phyloP scores from a whole-genome alignment of 2,113 vertebrate species.

The Rallus limicola region DNA sequence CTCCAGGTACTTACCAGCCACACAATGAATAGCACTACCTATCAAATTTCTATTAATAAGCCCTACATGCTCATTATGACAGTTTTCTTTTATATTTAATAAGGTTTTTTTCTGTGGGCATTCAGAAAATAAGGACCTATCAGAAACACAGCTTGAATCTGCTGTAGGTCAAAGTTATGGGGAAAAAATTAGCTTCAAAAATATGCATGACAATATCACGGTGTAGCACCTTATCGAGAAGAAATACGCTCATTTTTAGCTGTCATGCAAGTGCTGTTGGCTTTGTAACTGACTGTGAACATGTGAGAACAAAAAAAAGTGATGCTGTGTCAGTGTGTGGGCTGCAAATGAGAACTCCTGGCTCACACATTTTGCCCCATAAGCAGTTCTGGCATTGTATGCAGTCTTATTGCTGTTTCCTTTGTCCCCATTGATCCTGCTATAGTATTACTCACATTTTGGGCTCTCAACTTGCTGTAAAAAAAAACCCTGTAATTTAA shows the following conservation, averaged over 20 bases:
- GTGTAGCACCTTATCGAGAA: neutral
- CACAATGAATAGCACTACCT: neutral
- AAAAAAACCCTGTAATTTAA: neutral
- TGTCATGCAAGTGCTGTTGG: neutral
- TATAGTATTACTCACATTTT: conserved; percentile 52
- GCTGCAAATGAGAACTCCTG: conserved; percentile 62
- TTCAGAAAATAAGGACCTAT: neutral
- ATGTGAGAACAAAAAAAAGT: conserved; percentile 65
- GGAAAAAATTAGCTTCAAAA: neutral
- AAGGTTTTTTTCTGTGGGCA: neutral
- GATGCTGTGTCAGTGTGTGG: conserved; percentile 66
- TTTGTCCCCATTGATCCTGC: conserved; percentile 63
- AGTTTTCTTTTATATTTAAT: neutral
- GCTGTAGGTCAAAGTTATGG: neutral
- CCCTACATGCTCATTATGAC: neutral
- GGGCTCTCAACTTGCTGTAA: conserved; percentile 8
- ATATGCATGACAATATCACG: neutral
- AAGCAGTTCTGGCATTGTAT: conserved; percentile 64
- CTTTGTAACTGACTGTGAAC: conserved; percentile 52
- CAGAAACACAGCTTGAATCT: neutral
- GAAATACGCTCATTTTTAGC: conserved; percentile 32
- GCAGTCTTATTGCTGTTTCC: conserved; percentile 57
- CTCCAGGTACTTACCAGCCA: neutral
- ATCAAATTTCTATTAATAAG: neutral
- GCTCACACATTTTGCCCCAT: conserved; percentile 61